Evolutionary conservation across 2,797 vertebrate species (phyloP).

Genomic region (Cryptoprocta ferox): DNA sequence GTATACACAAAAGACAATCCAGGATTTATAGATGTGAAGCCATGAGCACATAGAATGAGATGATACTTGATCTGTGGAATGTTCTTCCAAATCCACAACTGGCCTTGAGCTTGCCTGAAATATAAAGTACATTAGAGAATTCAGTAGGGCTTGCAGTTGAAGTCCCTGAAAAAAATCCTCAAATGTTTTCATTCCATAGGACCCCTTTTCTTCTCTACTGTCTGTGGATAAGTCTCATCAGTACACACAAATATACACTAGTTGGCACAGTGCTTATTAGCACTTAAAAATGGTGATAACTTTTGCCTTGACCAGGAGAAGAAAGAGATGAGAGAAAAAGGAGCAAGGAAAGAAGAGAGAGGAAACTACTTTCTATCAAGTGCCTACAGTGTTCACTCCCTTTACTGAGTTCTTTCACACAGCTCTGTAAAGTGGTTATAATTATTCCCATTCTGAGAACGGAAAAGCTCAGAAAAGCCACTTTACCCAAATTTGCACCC

Average conservation of each 20-base stretch:
- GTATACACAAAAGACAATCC: not conserved
- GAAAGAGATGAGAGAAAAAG: not conserved
- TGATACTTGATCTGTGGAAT: not conserved
- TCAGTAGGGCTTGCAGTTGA: not conserved
- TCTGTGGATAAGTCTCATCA: not conserved
- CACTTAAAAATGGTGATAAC: not conserved
- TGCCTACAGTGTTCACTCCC: not conserved
- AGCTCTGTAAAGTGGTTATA: not conserved
- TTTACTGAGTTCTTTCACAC: not conserved
- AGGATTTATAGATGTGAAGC: not conserved
- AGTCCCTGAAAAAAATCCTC: not conserved
- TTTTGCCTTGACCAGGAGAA: not conserved
- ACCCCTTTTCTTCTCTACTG: not conserved
- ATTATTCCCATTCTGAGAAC: not conserved
- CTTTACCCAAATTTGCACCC: not conserved
- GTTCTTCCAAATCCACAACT: not conserved
- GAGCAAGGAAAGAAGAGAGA: not conserved
- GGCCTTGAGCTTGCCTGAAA: not conserved
- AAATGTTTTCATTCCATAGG: not conserved
- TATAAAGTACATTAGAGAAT: not conserved
- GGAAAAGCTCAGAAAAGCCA: not conserved
- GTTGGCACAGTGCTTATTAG: not conserved
- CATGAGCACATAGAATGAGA: not conserved
- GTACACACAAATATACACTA: not conserved
- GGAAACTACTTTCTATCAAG: not conserved